Evolutionary conservation across 2,888 invertebrate species (phyloP).

Genomic region (Tetragonisca angustula): DNA sequence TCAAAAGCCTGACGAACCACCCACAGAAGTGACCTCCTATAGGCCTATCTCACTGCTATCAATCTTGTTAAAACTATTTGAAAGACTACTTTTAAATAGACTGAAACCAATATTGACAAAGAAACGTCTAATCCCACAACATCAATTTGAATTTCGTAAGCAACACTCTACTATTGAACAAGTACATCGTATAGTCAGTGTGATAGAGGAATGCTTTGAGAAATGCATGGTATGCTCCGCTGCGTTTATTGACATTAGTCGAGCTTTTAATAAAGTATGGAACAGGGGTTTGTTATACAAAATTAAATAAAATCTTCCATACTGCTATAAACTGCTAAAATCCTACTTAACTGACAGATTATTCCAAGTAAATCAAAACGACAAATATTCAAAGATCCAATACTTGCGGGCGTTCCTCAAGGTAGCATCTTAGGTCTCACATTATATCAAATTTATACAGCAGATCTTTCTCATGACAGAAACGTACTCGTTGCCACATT

Average conservation of each 20-base stretch:
- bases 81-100: neutral
- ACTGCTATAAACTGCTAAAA: neutral
- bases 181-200: no score
- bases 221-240: neutral
- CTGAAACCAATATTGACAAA: neutral
- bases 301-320: neutral
- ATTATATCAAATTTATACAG: neutral
- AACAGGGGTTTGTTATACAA: conserved; percentile 7
- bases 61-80: conserved; percentile 2
- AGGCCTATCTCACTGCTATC: neutral
- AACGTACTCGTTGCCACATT: neutral
- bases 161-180: neutral
- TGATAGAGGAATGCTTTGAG: neutral
- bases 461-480: neutral
- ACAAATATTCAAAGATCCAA: neutral
- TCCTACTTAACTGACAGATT: neutral
- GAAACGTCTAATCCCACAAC: neutral
- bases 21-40: neutral
- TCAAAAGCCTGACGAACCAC: neutral
- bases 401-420: neutral
- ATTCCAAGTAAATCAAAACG: neutral
- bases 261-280: conserved; percentile 1
- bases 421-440: neutral
- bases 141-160: conserved; percentile 12
- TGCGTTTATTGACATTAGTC: no score